Conservation (phyloP, 2,113 vertebrate species). For the Eulemur rufifrons region DNA sequence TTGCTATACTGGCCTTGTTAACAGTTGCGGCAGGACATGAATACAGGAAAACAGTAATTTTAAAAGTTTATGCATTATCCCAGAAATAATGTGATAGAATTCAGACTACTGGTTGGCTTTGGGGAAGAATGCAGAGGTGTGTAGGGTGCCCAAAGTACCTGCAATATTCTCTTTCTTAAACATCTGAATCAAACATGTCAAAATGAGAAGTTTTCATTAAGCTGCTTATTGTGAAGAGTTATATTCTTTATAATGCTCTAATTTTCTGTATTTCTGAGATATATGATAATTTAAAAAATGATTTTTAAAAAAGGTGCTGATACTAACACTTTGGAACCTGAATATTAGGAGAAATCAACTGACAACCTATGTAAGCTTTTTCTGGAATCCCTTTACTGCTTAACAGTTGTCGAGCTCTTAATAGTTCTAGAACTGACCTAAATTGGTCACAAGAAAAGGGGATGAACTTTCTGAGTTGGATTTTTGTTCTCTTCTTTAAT, state of each 20-base stretch:
- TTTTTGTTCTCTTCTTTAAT: not conserved
- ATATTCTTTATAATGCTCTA: not conserved
- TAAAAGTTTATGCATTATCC: not conserved
- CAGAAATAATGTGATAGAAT: not conserved
- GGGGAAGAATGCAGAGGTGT: not conserved
- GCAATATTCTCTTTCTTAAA: not conserved
- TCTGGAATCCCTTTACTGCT: not conserved
- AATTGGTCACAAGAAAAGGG: not conserved
- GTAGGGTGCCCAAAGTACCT: too few species aligned
- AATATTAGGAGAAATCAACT: not conserved
- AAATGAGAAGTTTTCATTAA: not conserved
- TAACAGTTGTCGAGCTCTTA: not conserved
- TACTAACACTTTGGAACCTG: not conserved
- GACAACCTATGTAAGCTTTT: not conserved
- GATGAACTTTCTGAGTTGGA: not conserved
- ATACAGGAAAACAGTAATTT: slow-evolving; percentile 51
- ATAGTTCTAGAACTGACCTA: not conserved
- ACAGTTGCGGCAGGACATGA: slow-evolving; percentile 51
- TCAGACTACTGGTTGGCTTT: not conserved
- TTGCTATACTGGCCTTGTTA: slow-evolving; percentile 64
- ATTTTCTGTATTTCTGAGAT: not conserved
- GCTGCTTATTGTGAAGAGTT: not conserved
- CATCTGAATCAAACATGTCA: not conserved
- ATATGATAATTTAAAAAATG: not conserved
- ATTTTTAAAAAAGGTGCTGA: not conserved